Percentiles rank a stretch among this genome's conserved stretches.
phyloP scores from a whole-genome alignment of 2,888 invertebrate species.

The Ditula angustiorana region DNA sequence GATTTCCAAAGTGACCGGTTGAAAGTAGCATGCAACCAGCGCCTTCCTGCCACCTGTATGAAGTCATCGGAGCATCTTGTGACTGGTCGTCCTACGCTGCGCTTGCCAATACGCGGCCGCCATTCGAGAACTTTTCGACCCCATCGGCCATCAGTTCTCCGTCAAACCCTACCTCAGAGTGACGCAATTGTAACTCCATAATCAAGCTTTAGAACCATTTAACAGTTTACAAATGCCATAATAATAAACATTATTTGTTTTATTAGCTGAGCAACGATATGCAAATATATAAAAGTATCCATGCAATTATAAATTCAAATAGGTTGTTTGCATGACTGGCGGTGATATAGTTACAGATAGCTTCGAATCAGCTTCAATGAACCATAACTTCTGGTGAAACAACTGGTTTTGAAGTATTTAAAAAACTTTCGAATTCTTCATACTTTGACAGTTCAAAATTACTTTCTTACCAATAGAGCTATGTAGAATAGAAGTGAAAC shows the following conservation, averaged over 20 bases:
- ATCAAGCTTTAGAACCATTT: not conserved
- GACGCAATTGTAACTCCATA: not conserved
- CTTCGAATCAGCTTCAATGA: conserved; percentile 30
- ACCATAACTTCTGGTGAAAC: conserved; percentile 34
- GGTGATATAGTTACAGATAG: conserved; percentile 33
- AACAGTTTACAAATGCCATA: not conserved
- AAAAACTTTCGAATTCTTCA: not conserved
- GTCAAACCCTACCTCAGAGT: too few relatives aligned
- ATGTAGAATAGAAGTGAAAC: too few relatives aligned
- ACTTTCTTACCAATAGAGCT: too few relatives aligned
- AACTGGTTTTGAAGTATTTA: conserved; percentile 23
- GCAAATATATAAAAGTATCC: conserved; percentile 30
- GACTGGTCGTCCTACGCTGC: too few relatives aligned
- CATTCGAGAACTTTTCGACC: too few relatives aligned
- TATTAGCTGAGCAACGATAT: conserved; percentile 13
- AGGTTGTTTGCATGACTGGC: conserved; percentile 39
- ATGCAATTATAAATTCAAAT: conserved; percentile 39
- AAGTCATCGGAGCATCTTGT: too few relatives aligned
- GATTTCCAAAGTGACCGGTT: too few relatives aligned
- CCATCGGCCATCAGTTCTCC: too few relatives aligned
- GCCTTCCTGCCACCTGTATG: too few relatives aligned
- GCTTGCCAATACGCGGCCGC: too few relatives aligned
- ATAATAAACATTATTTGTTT: conserved; percentile 3
- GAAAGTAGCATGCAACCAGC: too few relatives aligned
- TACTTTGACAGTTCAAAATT: conserved; percentile 3